A percentile compares a stretch with the other conserved stretches of the same genome.
phyloP scores from a whole-genome alignment of 2,888 invertebrate species.

The Disparrhopalites patrizii region DNA sequence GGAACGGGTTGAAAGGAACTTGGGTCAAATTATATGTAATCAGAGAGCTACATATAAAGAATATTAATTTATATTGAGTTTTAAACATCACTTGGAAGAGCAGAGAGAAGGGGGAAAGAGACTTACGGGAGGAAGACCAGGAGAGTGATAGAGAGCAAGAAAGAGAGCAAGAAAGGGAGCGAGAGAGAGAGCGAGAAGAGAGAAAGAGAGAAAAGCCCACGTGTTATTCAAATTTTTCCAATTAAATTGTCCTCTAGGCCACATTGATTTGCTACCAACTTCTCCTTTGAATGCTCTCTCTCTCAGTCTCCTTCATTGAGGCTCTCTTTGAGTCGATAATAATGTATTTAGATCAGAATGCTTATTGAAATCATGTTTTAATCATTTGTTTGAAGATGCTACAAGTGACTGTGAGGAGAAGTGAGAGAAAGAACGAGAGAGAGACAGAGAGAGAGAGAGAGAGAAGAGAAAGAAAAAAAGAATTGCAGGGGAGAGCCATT shows the following conservation, averaged over 20 bases:
- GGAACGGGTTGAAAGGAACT: too few species aligned
- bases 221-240: constrained; percentile 21
- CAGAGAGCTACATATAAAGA: background rate
- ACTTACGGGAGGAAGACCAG: background rate
- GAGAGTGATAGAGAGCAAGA: background rate
- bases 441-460: background rate
- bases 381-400: background rate
- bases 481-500: too few species aligned
- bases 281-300: background rate
- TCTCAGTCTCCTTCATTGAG: background rate
- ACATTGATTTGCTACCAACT: too few species aligned
- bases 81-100: background rate
- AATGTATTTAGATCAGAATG: background rate
- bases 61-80: constrained; percentile 1
- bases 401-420: background rate
- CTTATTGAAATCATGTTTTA: background rate
- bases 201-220: constrained; percentile 4
- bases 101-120: background rate
- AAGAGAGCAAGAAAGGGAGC: background rate
- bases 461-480: too few species aligned
- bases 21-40: background rate
- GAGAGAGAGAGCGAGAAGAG: background rate
- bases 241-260: constrained; percentile 18
- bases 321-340: background rate
- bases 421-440: too few species aligned